Base-by-base conservation (phyloP, 2,797 vertebrate species). In the Tolypeutes matacus region DNA sequence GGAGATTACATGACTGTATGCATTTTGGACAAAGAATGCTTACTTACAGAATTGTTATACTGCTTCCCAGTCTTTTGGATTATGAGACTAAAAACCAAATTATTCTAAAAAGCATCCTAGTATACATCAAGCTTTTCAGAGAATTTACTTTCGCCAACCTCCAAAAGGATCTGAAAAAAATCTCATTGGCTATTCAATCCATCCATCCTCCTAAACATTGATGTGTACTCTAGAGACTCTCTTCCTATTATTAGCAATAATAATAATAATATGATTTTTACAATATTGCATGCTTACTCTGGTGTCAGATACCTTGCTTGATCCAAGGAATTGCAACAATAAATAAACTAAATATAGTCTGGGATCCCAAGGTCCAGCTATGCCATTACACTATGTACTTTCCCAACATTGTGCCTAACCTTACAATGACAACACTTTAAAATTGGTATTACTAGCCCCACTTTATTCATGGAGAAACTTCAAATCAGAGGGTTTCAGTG, bases 91-190 rank as follows among this genome's bases (percentile, higher is more conserved):
- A 96, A 84, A 93, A 56, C 5, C 25, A 62, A 89, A 89, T 76
- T 2, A 34, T 92, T 94, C 77, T 76, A 73, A 95, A 95, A 88
- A 81, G 67, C 77, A 31, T 34, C 39, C 25, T 88, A 82, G 31
- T 10, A 56, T 25, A 91, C 65, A 86, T 49, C 6, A 85, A 62
- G 82, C n/a, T 13, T 93, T 89, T 60, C 23, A 92, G 36, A 64
- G 20, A 62, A 84, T 72, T 86, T 23, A 64, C 95, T 96, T 88
- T 58, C 23, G 69, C 42, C 42, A 77, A 1, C 7, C 29, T 93
- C 75, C 64, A 78, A 86, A 92, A 77, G 49, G 23, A 87, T 75
- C 18, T 80, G 27, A n/a, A 73, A 46, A 53, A 42, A 87, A 31
- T 7, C 9, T 62, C 25, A 53, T 2, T 58, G 67, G 12, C 34